A percentile compares a stretch with the other conserved stretches of the same genome.
Conservation (phyloP, 1,140 invertebrate genomes). For the Diachasmimorpha longicaudata region DNA sequence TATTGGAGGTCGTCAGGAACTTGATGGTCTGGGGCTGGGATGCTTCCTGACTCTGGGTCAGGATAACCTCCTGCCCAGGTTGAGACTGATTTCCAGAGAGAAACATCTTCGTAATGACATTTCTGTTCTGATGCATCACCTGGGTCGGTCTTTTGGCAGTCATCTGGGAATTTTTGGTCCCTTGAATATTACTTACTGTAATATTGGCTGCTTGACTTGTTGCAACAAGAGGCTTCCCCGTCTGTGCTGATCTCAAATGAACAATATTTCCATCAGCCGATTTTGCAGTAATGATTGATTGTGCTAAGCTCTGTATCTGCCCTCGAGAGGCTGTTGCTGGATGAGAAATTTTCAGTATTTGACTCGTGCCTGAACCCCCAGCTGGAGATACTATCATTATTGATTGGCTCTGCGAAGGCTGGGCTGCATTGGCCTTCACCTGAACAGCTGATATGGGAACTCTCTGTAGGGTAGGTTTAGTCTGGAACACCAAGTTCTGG, state of each 20-base stretch:
- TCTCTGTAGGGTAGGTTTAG: slow-evolving; percentile 56
- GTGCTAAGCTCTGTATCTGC: slow-evolving; percentile 57
- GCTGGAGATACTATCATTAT: slow-evolving; percentile 61
- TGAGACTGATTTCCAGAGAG: slow-evolving; percentile 62
- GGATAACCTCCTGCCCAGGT: slow-evolving; percentile 49
- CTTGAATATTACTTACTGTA: slow-evolving; percentile 51
- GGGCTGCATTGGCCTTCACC: slow-evolving; percentile 48
- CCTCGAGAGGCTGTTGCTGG: slow-evolving; percentile 53
- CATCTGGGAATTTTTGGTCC: slow-evolving; percentile 48
- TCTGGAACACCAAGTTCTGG: slow-evolving; percentile 57
- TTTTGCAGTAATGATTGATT: slow-evolving; percentile 59
- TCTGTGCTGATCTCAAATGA: slow-evolving; percentile 52
- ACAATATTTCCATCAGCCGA: slow-evolving; percentile 59
- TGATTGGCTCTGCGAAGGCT: slow-evolving; percentile 55
- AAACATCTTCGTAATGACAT: slow-evolving; percentile 68
- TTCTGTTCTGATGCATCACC: slow-evolving; percentile 48
- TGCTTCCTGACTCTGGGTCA: slow-evolving; percentile 53
- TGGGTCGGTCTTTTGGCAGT: slow-evolving; percentile 52
- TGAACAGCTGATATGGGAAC: slow-evolving; percentile 51
- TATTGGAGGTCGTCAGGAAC: slow-evolving; percentile 49
- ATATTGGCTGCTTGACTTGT: slow-evolving; percentile 50
- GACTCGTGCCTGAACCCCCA: slow-evolving; percentile 53
- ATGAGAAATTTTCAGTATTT: slow-evolving; percentile 61
- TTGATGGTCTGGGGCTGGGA: slow-evolving; percentile 52
- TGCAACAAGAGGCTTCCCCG: slow-evolving; percentile 37